Evolutionary conservation across 2,888 invertebrate genomes (phyloP).

Genomic region (Heliconius sara): DNA sequence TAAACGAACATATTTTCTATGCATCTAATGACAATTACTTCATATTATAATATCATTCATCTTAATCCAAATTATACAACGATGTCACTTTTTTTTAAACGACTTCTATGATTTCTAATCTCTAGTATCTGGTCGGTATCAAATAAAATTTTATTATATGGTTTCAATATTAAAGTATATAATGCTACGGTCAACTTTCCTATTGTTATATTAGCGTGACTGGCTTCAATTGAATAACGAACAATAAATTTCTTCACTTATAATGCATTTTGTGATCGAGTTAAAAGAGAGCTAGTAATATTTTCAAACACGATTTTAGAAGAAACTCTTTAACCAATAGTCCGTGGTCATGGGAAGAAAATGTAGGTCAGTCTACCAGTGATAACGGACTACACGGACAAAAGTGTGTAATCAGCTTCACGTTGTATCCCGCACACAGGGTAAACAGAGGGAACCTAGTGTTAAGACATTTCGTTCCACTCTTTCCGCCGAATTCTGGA

Average conservation of each 20-base stretch:
- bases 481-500: no score
- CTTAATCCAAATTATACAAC: background rate
- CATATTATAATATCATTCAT: background rate
- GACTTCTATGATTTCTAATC: constrained; percentile 2
- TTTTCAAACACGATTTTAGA: background rate
- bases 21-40: background rate
- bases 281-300: background rate
- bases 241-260: constrained; percentile 28
- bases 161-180: background rate
- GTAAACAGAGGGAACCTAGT: no score
- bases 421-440: no score
- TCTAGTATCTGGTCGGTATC: background rate
- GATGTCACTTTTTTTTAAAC: background rate
- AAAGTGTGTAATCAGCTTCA: no score
- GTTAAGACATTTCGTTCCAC: no score
- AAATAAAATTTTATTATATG: background rate
- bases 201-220: constrained; percentile 29
- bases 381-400: no score
- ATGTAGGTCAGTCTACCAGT: no score
- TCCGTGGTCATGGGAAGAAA: no score
- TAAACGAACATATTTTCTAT: no score
- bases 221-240: constrained; percentile 34
- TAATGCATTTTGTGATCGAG: constrained; percentile 15
- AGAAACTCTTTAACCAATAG: no score
- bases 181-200: background rate